Evolutionary conservation across 2,888 invertebrate genomes (phyloP), one percentile per base, ranked within the genome.

Genomic region (Caenorhabditis sp.): DNA sequence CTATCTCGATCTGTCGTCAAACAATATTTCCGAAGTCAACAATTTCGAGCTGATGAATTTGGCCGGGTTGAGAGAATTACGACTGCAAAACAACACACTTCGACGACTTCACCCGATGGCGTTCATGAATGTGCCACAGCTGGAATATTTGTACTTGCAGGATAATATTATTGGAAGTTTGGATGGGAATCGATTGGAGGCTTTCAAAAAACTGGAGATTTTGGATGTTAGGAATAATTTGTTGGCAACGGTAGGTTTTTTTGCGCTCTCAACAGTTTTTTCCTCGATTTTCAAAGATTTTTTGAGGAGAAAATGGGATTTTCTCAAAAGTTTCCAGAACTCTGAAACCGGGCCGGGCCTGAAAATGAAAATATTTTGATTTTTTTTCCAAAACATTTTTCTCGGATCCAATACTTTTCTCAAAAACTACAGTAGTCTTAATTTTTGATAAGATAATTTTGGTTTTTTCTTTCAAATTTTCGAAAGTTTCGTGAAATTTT

Each of bases 141-240:
- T 89, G 62, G 82, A 85, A 61, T 83, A 83, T 89, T 92, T 95
- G 87, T 93, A 93, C 88, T 91, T 95, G 68, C 74, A 76, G 26
- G 91, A 92, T 88, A 95, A 95, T 89, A 92, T 92, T 81, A 93
- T 95, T 87, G 91, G 91, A 86, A 92, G 92, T 86, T 91, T 95
- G 8, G 93, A 93, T 86, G 92, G 92, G 83, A 92, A 92, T 84
- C 93, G 93, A 88, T 94, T 95, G 84, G 92, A 93, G 79, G 92
- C 91, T 68, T 94, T 94, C 87, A 91, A 91, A 69, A 92, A 92
- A 81, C 91, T 95, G 89, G 91, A 92, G 57, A 91, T 91, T 67
- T 90, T 95, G 23, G 86, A 94, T 88, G 89, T 95, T 63, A 93
- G 93, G 79, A 91, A 91, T 84, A 95, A 95, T 89, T 91, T 92